A percentile compares a stretch with the other conserved stretches of the same genome.
Conservation (phyloP, 2,113 vertebrate species). For the Lampris incognitus region DNA sequence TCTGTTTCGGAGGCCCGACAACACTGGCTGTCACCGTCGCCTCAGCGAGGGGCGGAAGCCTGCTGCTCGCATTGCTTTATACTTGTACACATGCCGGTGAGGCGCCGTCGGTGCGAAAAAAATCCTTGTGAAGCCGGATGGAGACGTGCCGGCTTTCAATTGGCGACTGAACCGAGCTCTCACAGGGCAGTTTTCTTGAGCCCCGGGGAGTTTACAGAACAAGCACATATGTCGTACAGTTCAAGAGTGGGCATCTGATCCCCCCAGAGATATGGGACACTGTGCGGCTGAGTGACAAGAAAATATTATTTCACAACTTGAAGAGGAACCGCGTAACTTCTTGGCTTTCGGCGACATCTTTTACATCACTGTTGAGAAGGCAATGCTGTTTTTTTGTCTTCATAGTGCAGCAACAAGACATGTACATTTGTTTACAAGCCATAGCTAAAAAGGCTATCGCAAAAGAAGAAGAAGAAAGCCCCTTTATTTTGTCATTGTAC, state of each 20-base stretch:
- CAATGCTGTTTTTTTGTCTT: too few species aligned
- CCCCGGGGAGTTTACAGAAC: conserved; percentile 28
- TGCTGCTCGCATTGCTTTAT: neutral
- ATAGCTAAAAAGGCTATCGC: too few species aligned
- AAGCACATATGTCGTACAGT: neutral
- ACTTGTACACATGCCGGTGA: neutral
- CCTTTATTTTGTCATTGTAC: too few species aligned
- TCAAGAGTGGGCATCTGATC: conserved; percentile 38
- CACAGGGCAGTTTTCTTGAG: neutral
- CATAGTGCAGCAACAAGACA: too few species aligned
- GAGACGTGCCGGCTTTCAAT: neutral
- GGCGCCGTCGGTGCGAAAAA: neutral
- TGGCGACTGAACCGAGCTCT: conserved; percentile 10
- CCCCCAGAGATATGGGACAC: neutral
- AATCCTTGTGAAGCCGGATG: conserved; percentile 11
- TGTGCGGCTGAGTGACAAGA: too few species aligned
- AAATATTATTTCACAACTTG: too few species aligned
- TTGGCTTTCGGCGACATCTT: too few species aligned
- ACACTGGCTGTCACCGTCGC: neutral
- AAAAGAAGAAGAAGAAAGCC: too few species aligned
- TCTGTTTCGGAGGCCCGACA: neutral
- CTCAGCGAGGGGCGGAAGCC: neutral
- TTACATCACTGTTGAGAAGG: too few species aligned
- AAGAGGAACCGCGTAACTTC: too few species aligned
- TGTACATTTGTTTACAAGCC: too few species aligned